Evolutionary conservation across 2,797 vertebrate genomes (phyloP), one percentile per base, ranked within the genome.

Genomic region (Furcifer pardalis): DNA sequence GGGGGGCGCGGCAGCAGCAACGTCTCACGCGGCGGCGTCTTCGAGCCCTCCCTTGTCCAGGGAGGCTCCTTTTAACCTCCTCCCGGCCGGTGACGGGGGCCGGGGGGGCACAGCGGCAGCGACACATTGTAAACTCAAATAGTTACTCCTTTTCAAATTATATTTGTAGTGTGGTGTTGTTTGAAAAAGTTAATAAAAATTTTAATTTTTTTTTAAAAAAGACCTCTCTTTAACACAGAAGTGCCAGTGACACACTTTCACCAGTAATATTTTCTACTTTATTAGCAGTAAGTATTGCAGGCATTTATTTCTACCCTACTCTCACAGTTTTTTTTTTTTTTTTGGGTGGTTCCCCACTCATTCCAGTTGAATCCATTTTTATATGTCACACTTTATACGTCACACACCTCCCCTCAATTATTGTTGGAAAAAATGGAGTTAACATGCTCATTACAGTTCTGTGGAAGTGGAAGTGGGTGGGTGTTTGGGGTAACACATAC

Each of bases 391-490:
- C n/a, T n/a, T 81, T n/a, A n/a, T n/a, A n/a, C n/a, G n/a, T n/a
- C n/a, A n/a, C 66, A 27, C 86, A 81, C 35, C 66, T 68, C 37
- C 66, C n/a, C 66, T 0, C 71, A 80, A 77, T 88, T 91, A 91
- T 72, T 89, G 81, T 88, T 6, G 81, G 89, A 44, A 85, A 46
- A 91, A 88, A 77, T 1, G 19, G 40, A 83, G 17, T 91, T 92
- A 88, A 56, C 84, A 46, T 85, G 85, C 23, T 1, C 44, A 19
- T 0, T 79, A 77, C 89, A 35, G 77, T 74, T 72, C 79, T 63
- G 5, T 32, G 6, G 3, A 82, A 46, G 12, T 37, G 10, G 19
- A 23, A n/a, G n/a, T n/a, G n/a, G n/a, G n/a, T n/a, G n/a, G n/a
- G n/a, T n/a, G n/a, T n/a, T n/a, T n/a, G 69, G 85, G 72, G 37